phyloP scores from a whole-genome alignment of 2,113 vertebrate species.

The Leucoraja erinaceus region DNA sequence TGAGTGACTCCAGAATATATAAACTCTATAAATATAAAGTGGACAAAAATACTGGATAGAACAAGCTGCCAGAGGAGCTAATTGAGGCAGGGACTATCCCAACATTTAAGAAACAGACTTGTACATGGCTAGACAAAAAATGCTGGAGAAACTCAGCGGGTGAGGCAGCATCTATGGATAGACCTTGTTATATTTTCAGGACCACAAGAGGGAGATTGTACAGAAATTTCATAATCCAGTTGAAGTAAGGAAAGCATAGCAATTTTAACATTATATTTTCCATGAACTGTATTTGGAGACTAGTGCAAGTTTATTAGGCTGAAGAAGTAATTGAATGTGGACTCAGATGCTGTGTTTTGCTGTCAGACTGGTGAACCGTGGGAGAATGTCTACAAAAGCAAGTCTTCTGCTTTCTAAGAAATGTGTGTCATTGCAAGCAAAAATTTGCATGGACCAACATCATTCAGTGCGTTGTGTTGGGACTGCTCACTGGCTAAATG shows the following conservation, averaged over 20 bases:
- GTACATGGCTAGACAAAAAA: too few species aligned
- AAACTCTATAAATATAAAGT: too few species aligned
- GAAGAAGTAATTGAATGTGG: not conserved
- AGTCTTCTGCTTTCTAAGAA: not conserved
- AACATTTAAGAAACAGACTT: too few species aligned
- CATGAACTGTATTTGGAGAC: not conserved
- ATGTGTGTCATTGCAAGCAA: not conserved
- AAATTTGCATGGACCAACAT: not conserved
- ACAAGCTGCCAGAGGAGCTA: too few species aligned
- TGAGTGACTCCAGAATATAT: too few species aligned
- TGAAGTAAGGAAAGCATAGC: not conserved
- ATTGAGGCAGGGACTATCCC: too few species aligned
- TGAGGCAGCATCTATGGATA: too few species aligned
- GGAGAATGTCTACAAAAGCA: not conserved
- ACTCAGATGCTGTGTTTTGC: too few species aligned
- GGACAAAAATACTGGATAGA: too few species aligned
- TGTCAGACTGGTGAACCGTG: not conserved
- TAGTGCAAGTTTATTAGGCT: not conserved
- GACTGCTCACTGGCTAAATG: too few species aligned
- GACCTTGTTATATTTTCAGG: not conserved
- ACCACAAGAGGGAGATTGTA: not conserved
- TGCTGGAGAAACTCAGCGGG: too few species aligned
- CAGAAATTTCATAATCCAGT: not conserved
- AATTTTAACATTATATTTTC: not conserved
- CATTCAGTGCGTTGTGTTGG: not conserved